Conservation (phyloP, 2,888 invertebrate genomes). For the Cephus rjabovi region DNA sequence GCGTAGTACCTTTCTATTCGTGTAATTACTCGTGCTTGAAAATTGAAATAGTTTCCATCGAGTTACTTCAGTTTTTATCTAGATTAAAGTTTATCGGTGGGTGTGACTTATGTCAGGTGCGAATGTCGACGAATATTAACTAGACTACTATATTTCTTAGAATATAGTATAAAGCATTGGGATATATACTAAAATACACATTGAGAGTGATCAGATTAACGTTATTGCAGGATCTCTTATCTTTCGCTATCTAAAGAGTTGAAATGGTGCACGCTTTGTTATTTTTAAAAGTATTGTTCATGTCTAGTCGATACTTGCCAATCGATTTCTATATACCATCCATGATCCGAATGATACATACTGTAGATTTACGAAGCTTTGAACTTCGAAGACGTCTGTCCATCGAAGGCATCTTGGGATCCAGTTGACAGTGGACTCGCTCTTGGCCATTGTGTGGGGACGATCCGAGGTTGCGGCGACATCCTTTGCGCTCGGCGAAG, state of each 20-base stretch:
- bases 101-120: background rate
- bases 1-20: constrained; percentile 32
- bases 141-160: background rate
- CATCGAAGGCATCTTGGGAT: background rate
- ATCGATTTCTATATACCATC: background rate
- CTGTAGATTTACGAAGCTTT: background rate
- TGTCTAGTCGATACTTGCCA: background rate
- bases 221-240: background rate
- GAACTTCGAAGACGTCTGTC: background rate
- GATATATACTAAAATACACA: background rate
- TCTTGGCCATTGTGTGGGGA: background rate
- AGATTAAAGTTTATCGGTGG: background rate
- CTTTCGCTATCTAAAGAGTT: background rate
- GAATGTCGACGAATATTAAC: background rate
- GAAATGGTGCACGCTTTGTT: background rate
- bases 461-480: background rate
- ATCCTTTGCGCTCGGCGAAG: background rate
- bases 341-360: background rate
- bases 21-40: constrained; percentile 29
- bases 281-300: background rate
- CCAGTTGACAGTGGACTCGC: background rate
- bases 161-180: background rate
- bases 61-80: background rate
- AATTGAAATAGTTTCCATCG: constrained; percentile 26
- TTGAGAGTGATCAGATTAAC: background rate